Percentiles rank a stretch among this genome's conserved stretches.
Conservation (phyloP, 2,113 vertebrate genomes). For the Microtus ochrogaster region DNA sequence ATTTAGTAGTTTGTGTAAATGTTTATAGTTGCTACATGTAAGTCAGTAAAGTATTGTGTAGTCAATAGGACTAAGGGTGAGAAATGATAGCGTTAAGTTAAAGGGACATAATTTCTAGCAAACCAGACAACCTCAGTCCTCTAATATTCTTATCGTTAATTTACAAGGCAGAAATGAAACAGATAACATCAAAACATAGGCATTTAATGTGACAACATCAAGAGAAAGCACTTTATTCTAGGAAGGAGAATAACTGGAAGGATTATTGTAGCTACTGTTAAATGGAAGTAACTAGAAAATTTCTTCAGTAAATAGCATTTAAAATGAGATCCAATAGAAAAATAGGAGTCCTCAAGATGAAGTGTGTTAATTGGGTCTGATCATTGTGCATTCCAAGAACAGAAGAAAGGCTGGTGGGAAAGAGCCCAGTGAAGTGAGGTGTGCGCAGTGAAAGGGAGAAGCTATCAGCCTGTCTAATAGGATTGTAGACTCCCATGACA, state of each 20-base stretch:
- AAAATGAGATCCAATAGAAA: conserved; percentile 38
- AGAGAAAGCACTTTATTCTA: neutral
- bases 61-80: neutral
- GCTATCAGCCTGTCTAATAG: conserved; percentile 37
- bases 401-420: neutral
- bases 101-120: neutral
- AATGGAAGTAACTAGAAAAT: neutral
- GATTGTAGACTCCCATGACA: conserved; percentile 26
- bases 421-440: neutral
- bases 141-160: neutral
- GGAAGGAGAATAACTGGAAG: conserved; percentile 1
- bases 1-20: neutral
- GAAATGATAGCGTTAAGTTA: neutral
- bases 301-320: conserved; percentile 50
- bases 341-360: neutral
- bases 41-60: neutral
- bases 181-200: neutral
- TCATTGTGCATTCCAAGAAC: neutral
- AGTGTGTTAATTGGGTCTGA: neutral
- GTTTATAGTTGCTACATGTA: neutral
- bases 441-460: neutral
- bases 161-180: conserved; percentile 14
- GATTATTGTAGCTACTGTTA: neutral
- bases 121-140: neutral
- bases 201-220: neutral